Evolutionary conservation across 1,140 invertebrate genomes (phyloP).

Genomic region (Solenopsis invicta): DNA sequence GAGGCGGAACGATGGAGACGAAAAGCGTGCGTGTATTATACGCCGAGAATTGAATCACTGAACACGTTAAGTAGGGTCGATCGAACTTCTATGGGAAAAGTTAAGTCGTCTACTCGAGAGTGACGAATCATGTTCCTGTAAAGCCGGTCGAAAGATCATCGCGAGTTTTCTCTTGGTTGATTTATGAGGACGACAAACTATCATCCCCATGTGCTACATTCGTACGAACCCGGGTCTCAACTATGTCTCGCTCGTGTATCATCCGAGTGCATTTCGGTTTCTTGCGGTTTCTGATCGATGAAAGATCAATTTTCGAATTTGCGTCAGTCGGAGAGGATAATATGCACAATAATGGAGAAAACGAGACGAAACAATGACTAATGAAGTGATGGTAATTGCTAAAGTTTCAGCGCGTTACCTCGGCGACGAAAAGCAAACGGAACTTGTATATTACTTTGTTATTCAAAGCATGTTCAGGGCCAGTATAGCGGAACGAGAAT

Average conservation of each 20-base stretch:
- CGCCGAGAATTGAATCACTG: conserved; percentile 61
- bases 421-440: conserved; percentile 58
- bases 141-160: conserved; percentile 56
- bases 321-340: background rate
- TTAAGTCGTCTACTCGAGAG: conserved; percentile 59
- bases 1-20: conserved; percentile 55
- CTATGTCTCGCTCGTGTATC: conserved; percentile 12
- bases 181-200: conserved; percentile 54
- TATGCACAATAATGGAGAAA: background rate
- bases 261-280: background rate
- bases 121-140: conserved; percentile 64
- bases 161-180: conserved; percentile 56
- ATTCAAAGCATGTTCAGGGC: conserved; percentile 27
- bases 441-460: conserved; percentile 60
- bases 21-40: conserved; percentile 46
- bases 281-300: conserved; percentile 1
- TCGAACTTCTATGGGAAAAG: conserved; percentile 65
- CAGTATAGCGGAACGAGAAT: conserved; percentile 44
- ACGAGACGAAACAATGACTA: conserved; percentile 12
- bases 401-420: conserved; percentile 45
- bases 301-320: conserved; percentile 30
- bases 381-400: conserved; percentile 61
- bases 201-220: background rate
- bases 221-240: background rate
- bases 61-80: conserved; percentile 56